phyloP scores from a whole-genome alignment of 2,113 vertebrate genomes.

The Calyptomena viridis region DNA sequence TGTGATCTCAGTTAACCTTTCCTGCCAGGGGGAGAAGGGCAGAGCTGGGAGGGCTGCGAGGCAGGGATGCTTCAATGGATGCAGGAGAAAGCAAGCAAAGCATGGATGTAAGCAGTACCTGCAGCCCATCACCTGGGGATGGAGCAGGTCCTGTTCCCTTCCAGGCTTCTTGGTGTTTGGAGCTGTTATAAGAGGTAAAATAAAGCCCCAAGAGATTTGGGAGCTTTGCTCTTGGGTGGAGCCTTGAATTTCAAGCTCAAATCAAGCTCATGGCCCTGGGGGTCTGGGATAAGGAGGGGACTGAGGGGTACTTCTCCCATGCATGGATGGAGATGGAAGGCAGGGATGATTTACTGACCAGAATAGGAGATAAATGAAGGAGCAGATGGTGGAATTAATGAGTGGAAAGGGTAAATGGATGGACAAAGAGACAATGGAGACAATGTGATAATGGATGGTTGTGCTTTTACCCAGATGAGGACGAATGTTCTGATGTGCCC shows the following conservation, averaged over 20 bases:
- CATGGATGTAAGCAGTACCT: accelerated
- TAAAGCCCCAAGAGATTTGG: not conserved
- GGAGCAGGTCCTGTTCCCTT: not conserved
- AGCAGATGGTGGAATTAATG: slow-evolving; percentile 62
- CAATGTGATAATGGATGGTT: not conserved
- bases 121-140: accelerated
- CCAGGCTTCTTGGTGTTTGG: accelerated
- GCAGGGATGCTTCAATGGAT: not conserved
- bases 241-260: not conserved
- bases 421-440: slow-evolving; percentile 9
- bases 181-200: not conserved
- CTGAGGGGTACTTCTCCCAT: not conserved
- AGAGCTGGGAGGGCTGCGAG: not conserved
- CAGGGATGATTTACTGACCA: not conserved
- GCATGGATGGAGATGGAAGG: not conserved
- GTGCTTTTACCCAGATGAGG: not conserved
- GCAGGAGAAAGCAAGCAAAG: not conserved
- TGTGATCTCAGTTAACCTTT: slow-evolving; percentile 72
- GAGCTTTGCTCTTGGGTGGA: not conserved
- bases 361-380: not conserved
- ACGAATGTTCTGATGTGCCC: not conserved
- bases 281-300: not conserved
- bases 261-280: not conserved
- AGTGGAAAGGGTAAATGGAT: slow-evolving; percentile 37
- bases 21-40: slow-evolving; percentile 42